Evolutionary conservation across 2,797 vertebrate species (phyloP), one percentile per base, ranked within the genome.

Genomic region (Fundulus diaphanus): DNA sequence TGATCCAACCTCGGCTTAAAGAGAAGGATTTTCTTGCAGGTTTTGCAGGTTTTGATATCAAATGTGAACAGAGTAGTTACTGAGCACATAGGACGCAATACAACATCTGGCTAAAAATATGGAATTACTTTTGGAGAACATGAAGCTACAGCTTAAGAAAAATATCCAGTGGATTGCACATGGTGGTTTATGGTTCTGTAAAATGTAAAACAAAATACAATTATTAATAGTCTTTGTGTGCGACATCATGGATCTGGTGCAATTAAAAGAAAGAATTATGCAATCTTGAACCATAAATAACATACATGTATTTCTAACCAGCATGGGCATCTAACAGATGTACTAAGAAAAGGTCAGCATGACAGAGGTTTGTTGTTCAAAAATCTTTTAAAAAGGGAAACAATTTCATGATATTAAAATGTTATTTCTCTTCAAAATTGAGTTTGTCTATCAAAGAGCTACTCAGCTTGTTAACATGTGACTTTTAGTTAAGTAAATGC

Each of bases 1-100:
- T 81, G 79, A 83, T 79, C 54, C 79, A 74, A 80, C 76, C 72
- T 74, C 37, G 76, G 77, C 82, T 90, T 73, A 59, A 82, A 78
- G 74, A 57, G 15, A 83, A 59, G 27, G 31, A 68, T 76, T 46
- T 59, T 16, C 71, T 77, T 87, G 56, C 57, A 73, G 79, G 71
- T 54, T 40, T 76, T 74, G 79, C 72, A n/a, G n/a, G n/a, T n/a
- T 42, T 27, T 7, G 33, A 72, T 48, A 33, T 40, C 33, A 76
- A 70, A 71, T 29, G 72, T 35, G 51, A 74, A 65, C 15, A 57
- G 1, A 20, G 7, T 22, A 52, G 27, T 15, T 3, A 8, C 22
- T 22, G 66, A 29, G 42, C 31, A 27, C 18, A 49, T 8, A n/a
- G 12, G 13, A 18, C 15, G 20, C 46, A 49, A 49, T 18, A 49